These are phyloP conservation scores for Ramphastos sulfuratus DNA, from an alignment of 2,113 vertebrate species.

Conservation along the genomic window DNA sequence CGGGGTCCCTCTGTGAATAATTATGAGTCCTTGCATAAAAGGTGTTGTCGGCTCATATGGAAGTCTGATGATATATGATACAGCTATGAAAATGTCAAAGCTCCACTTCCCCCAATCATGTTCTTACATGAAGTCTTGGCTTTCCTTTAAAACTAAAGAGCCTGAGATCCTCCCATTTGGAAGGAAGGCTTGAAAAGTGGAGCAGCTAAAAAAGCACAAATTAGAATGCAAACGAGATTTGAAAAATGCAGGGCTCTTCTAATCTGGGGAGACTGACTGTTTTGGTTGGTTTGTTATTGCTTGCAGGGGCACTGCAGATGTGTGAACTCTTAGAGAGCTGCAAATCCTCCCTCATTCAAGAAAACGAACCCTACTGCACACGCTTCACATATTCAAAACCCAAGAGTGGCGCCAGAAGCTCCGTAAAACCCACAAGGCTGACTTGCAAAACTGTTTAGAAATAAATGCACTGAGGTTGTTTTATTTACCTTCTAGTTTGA, in stretches of 20 bases:
- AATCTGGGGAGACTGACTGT: background rate
- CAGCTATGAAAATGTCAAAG: constrained; percentile 23
- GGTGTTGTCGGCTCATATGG: background rate
- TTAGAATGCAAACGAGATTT: background rate
- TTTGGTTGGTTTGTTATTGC: background rate
- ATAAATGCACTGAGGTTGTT: background rate
- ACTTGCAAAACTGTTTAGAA: background rate
- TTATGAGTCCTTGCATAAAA: background rate
- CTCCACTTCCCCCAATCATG: background rate
- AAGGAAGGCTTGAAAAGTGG: background rate
- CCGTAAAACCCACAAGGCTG: background rate
- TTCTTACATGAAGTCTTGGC: constrained; percentile 24
- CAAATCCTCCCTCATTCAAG: background rate
- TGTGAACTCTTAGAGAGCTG: background rate
- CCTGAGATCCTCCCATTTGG: background rate
- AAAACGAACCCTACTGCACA: background rate
- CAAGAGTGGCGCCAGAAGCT: background rate
- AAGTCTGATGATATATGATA: background rate
- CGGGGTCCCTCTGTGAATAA: background rate
- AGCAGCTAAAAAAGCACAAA: background rate
- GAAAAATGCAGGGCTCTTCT: background rate
- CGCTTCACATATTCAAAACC: background rate
- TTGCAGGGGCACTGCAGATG: background rate
- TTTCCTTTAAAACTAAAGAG: background rate
- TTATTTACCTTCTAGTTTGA: background rate